Conservation (phyloP, 2,113 vertebrate species). For the Fukomys damarensis region DNA sequence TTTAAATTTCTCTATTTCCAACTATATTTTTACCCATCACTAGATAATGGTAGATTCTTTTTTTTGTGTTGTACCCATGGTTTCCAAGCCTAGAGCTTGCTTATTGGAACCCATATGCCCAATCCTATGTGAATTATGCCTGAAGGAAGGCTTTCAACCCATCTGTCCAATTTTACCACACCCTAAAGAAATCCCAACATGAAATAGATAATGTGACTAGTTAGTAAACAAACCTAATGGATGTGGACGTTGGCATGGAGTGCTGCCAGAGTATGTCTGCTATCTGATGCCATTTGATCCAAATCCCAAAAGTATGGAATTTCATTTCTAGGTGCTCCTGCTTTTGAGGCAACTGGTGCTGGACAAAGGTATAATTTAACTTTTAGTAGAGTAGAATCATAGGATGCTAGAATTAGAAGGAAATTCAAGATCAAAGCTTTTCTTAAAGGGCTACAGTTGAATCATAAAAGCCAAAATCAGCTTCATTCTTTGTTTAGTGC, state of each 20-base stretch:
- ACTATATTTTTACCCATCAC: conserved; percentile 42
- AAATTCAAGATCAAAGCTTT: conserved; percentile 61
- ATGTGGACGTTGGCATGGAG: conserved; percentile 82
- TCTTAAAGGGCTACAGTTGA: conserved; percentile 39
- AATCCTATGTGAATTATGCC: conserved; percentile 76
- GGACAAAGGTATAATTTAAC: background rate
- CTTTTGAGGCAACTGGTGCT: conserved; percentile 47
- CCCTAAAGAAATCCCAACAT: conserved; percentile 87
- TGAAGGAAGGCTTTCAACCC: conserved; percentile 86
- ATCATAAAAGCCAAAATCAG: conserved; percentile 19
- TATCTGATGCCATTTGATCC: conserved; percentile 71
- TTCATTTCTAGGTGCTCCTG: conserved; percentile 65
- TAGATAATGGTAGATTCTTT: conserved; percentile 39
- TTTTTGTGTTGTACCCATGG: conserved; percentile 71
- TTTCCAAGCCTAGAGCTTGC: conserved; percentile 79
- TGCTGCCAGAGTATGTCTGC: conserved; percentile 66
- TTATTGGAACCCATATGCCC: conserved; percentile 87
- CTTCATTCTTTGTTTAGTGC: background rate
- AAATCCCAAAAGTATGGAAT: conserved; percentile 68
- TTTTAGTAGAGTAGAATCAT: conserved; percentile 49
- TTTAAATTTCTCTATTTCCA: background rate
- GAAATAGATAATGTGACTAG: conserved; percentile 85
- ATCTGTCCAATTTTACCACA: conserved; percentile 87
- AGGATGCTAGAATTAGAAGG: conserved; percentile 26
- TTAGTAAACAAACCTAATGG: conserved; percentile 88